Base-by-base conservation (phyloP, 1,140 invertebrate genomes). In the Zaprionus camerounensis region DNA sequence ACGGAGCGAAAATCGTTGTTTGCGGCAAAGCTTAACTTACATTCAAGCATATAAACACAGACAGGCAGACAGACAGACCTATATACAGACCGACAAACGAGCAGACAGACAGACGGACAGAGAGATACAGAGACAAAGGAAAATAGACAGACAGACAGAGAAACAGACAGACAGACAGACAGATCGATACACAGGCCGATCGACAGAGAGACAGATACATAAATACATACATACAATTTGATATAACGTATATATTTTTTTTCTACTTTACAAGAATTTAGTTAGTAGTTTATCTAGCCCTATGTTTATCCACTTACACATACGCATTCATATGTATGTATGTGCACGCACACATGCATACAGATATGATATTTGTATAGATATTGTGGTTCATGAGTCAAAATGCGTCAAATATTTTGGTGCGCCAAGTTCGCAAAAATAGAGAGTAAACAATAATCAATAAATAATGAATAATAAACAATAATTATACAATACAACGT, bases 351-450 rank as follows among this genome's bases (percentile, higher is more conserved):
- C 22, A 63, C 15, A 28, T 17, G 17, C 64, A 71, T 67, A 9
- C 51, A 28, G 56, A 41, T 70, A 22, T 59, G 34, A 26, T 59
- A 26, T 68, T 63, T 75, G 62, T 78, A 86, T 70, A 67, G 63
- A 72, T 70, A 49, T 76, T 26, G 76, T 66, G 80, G 63, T 64
- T 80, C 77, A 76, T 82, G 73, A 87, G 84, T 87, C 84, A 87
- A 76, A 71, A 67, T 77, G 84, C 78, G 75, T 79, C 74, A 51
- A 80, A 28, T 36, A 71, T 65, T 76, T 88, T 81, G 82, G 84
- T 88, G 84, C 81, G 69, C 55, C 53, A 82, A 58, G 75, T 76
- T 75, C 71, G 76, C 76, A 76, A 69, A 62, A 61, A n/a, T 55
- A 38, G 62, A 6, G 28, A 26, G 15, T 3, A 20, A 44, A 69